Evolutionary conservation across 1,140 invertebrate genomes (phyloP).

Genomic region (Achroia grisella): DNA sequence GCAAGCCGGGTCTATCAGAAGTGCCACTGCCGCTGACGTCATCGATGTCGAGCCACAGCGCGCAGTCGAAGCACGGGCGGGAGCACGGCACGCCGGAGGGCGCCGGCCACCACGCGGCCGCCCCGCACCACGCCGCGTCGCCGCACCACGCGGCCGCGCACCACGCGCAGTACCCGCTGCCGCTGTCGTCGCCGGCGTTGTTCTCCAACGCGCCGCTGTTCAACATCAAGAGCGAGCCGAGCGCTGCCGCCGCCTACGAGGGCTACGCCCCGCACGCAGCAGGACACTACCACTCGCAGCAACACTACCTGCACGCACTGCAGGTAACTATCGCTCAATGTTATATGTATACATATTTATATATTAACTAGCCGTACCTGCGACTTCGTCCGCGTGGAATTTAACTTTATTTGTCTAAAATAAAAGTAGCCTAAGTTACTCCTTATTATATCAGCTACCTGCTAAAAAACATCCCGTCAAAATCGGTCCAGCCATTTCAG

Average conservation of each 20-base stretch:
- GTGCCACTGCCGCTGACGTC: conserved; percentile 65
- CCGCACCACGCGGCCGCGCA: conserved; percentile 32
- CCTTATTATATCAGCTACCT: too few relatives aligned
- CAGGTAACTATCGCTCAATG: conserved; percentile 25
- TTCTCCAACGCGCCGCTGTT: conserved; percentile 57
- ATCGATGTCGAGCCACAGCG: conserved; percentile 22
- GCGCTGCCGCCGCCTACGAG: conserved; percentile 44
- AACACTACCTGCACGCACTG: conserved; percentile 56
- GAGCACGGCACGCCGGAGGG: conserved; percentile 30
- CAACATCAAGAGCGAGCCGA: conserved; percentile 71
- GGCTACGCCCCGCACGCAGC: conserved; percentile 38
- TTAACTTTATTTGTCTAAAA: too few relatives aligned
- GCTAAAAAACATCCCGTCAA: too few relatives aligned
- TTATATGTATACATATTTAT: too few relatives aligned
- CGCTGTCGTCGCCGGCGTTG: conserved; percentile 29
- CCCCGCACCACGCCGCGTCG: conserved; percentile 26
- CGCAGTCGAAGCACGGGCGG: conserved; percentile 7
- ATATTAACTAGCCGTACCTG: too few relatives aligned
- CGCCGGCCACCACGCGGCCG: conserved; percentile 22
- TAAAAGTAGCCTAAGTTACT: too few relatives aligned
- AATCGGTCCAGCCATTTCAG: too few relatives aligned
- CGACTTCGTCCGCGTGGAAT: too few relatives aligned
- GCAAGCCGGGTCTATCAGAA: conserved; percentile 45
- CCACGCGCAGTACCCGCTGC: conserved; percentile 34
- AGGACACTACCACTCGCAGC: conserved; percentile 56